These are phyloP conservation scores for Turdus rufiventris DNA, from an alignment of 2,113 vertebrate genomes.

Conservation along the genomic window DNA sequence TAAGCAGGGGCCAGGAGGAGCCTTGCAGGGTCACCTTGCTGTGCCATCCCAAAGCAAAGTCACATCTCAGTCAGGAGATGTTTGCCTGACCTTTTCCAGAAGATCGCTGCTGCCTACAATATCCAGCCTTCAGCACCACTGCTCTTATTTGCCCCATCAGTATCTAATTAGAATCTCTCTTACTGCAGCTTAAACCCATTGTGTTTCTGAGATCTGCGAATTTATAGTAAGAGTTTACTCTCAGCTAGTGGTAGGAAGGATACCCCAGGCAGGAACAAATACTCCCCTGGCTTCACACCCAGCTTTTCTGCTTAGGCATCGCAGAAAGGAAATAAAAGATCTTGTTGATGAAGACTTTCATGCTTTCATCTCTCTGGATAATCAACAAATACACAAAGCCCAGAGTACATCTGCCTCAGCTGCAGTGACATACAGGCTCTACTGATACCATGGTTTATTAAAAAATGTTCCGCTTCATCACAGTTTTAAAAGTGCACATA, in stretches of 20 bases:
- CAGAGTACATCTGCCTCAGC: neutral
- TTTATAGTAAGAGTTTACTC: neutral
- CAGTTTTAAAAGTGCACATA: neutral
- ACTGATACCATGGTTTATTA: neutral
- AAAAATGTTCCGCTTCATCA: neutral
- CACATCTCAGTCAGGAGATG: neutral
- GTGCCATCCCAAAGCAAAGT: accelerated
- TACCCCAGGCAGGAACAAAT: neutral
- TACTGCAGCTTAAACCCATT: neutral
- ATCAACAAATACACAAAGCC: neutral
- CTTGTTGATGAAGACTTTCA: neutral
- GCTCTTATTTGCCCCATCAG: neutral
- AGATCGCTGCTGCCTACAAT: accelerated
- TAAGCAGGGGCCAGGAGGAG: neutral
- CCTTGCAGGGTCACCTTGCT: accelerated
- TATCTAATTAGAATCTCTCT: neutral
- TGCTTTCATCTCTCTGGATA: neutral
- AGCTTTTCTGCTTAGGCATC: neutral
- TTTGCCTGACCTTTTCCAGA: neutral
- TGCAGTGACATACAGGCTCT: neutral
- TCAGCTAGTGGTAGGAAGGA: neutral
- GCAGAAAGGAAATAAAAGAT: neutral
- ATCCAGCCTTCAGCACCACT: neutral
- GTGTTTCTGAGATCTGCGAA: neutral
- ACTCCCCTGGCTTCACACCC: neutral